Evolutionary conservation across 2,888 invertebrate species (phyloP).

Genomic region (Periphyllus acericola): DNA sequence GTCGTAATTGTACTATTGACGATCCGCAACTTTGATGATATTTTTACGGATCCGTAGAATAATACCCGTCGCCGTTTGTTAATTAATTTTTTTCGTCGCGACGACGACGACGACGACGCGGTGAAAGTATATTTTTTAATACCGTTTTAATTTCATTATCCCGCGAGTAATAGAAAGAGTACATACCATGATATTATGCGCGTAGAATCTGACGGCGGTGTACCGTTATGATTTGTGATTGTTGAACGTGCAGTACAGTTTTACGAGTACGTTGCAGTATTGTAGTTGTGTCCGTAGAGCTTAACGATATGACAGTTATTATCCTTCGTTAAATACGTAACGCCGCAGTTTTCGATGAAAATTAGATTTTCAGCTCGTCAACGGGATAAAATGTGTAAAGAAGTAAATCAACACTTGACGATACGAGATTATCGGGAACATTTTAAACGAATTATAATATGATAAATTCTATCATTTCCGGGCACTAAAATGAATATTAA

Average conservation of each 20-base stretch:
- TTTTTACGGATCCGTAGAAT: constrained; percentile 12
- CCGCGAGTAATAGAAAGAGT: background rate
- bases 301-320: no score
- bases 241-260: background rate
- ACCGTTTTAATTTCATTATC: constrained; percentile 12
- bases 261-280: no score
- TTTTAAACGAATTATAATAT: background rate
- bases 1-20: constrained; percentile 35
- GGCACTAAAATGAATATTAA: background rate
- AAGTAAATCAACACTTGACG: no score
- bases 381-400: no score
- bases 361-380: no score
- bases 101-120: no score
- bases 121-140: constrained; percentile 37
- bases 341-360: no score
- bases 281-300: background rate
- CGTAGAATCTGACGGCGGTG: background rate
- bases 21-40: background rate
- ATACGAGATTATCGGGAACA: background rate
- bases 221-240: background rate
- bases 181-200: no score
- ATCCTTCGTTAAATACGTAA: no score
- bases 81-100: constrained; percentile 17
- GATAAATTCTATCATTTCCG: background rate
- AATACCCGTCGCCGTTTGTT: background rate